Evolutionary conservation across 2,797 vertebrate genomes (phyloP).

Genomic region (Astyanax mexicanus): DNA sequence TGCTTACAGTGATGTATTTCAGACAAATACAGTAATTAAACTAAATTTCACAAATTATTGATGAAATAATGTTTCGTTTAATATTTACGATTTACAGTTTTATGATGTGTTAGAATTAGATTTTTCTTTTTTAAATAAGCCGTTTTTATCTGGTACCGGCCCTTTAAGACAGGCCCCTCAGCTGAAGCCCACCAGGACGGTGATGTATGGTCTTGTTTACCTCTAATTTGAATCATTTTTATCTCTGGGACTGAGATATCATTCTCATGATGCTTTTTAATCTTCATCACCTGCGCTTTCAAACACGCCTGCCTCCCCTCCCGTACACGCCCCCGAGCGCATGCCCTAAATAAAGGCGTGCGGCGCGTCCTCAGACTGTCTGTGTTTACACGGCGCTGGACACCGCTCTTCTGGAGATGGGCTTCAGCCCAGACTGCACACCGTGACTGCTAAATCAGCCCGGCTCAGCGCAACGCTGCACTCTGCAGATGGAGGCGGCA

Average conservation of each 20-base stretch:
- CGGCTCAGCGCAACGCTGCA: not conserved
- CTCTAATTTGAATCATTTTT: conserved; percentile 31
- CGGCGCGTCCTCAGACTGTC: conserved; percentile 19
- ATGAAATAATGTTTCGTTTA: too few relatives aligned
- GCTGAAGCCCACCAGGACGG: conserved; percentile 26
- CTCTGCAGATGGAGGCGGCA: conserved; percentile 32
- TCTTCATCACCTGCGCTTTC: not conserved
- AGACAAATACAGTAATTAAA: too few relatives aligned
- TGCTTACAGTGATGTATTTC: too few relatives aligned
- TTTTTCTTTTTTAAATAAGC: too few relatives aligned
- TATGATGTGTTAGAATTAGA: too few relatives aligned
- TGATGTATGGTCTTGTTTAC: conserved; percentile 29
- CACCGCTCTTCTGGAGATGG: conserved; percentile 29
- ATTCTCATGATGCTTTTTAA: conserved; percentile 17
- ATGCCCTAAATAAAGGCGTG: not conserved
- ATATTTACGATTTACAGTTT: too few relatives aligned
- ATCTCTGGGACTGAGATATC: conserved; percentile 27
- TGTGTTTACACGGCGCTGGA: conserved; percentile 8
- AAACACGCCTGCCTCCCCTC: not conserved
- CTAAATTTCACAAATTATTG: too few relatives aligned
- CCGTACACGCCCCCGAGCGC: not conserved
- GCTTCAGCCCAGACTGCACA: not conserved
- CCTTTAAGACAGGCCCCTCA: conserved; percentile 28
- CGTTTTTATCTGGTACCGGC: not conserved
- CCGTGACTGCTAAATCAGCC: conserved; percentile 12